Evolutionary conservation across 2,888 invertebrate genomes (phyloP), one percentile per base, ranked within the genome.

Genomic region (Scaeva pyrastri): DNA sequence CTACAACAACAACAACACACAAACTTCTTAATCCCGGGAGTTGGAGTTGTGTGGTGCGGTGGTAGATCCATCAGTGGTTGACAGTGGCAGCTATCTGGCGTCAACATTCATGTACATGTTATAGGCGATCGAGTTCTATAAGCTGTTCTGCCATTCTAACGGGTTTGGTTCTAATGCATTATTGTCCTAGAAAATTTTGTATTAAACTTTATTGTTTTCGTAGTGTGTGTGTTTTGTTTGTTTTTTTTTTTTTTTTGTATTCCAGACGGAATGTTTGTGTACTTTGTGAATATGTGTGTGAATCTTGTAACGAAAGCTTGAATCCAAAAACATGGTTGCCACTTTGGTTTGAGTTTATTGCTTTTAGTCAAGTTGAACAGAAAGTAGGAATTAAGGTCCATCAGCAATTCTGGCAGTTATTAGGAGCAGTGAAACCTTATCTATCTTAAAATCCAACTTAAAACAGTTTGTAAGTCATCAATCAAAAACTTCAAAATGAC

Each of bases 51-150:
- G 36, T 21, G 66, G 45, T 41, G 45, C 23, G 72, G 23, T 26
- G 62, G 74, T 71, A 64, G 52, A 78, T 74, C 60, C 70, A 64
- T 84, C 80, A 76, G 84, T 45, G 81, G 76, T 70, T 64, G 76
- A 73, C 70, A 81, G 70, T 81, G 77, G 81, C 81, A 82, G 86
- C 82, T 82, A 86, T 82, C 82, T 78, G 86, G 82, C 81, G 86
- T 85, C 81, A 85, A 56, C 85, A 85, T 60, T 39, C 60, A 60
- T 41, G 39, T 81, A 81, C 85, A 77, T 77, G 75, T 80, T 77
- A 78, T 23, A 60, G 79, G 66, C 75, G 85, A 77, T 68, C 81
- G 52, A 64, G 36, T 71, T 78, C 71, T 76, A 23, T 52, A 77
- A 76, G 75, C 84, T 45, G 39, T 71, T 52, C 23, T 64, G 56